These are phyloP conservation scores for Ormyrus nitidulus DNA, from an alignment of 2,888 invertebrate species.

Conservation along the genomic window DNA sequence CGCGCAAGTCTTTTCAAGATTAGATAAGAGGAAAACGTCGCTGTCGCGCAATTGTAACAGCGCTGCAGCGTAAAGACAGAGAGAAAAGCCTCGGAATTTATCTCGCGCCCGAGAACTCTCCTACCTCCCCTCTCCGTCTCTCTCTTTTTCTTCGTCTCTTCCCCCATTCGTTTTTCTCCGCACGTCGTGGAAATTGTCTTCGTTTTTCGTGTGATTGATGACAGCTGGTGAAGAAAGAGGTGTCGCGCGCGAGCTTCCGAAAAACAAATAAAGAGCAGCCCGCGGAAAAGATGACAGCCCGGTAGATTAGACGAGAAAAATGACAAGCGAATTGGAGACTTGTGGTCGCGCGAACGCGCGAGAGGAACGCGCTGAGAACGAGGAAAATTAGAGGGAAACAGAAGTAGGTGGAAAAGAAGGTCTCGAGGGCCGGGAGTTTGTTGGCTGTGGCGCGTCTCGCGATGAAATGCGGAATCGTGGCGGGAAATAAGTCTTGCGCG, in stretches of 20 bases:
- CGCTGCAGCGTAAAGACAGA: background rate
- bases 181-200: slow-evolving; percentile 24
- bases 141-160: background rate
- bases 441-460: background rate
- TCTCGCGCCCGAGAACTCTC: slow-evolving; percentile 19
- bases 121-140: background rate
- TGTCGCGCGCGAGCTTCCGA: background rate
- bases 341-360: slow-evolving; percentile 1
- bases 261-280: slow-evolving; percentile 7
- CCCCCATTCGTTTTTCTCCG: slow-evolving; percentile 21
- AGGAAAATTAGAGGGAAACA: slow-evolving; percentile 36
- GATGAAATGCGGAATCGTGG: background rate
- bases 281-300: slow-evolving; percentile 37
- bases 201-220: slow-evolving; percentile 49
- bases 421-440: background rate
- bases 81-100: slow-evolving; percentile 19
- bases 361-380: slow-evolving; percentile 2
- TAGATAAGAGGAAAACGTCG: slow-evolving; percentile 40
- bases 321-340: slow-evolving; percentile 37
- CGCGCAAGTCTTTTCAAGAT: slow-evolving; percentile 16
- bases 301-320: slow-evolving; percentile 49
- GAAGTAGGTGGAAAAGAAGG: background rate
- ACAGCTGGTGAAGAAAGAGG: background rate
- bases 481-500: slow-evolving; percentile 18
- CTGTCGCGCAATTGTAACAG: slow-evolving; percentile 34